Percentiles rank a stretch among this genome's conserved stretches.
These are phyloP conservation scores for Biston betularia DNA, from an alignment of 2,888 invertebrate genomes.

Conservation along the genomic window DNA sequence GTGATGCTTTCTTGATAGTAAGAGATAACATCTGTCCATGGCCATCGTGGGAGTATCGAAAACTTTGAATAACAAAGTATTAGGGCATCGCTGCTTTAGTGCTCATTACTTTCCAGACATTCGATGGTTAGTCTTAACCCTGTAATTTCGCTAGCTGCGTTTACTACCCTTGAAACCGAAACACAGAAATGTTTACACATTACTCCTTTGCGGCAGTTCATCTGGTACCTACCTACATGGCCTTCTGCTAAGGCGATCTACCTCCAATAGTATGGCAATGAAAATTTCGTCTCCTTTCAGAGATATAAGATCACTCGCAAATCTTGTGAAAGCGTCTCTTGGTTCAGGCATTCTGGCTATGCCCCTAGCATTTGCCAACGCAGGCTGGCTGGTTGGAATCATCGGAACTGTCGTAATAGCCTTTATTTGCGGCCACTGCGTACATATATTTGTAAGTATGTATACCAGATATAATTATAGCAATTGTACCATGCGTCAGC, in stretches of 20 bases:
- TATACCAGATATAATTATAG: background rate
- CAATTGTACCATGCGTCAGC: background rate
- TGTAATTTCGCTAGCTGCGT: too few species aligned
- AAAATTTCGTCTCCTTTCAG: slow-evolving; percentile 57
- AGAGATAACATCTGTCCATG: too few species aligned
- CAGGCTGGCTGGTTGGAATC: slow-evolving; percentile 88
- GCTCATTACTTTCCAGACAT: too few species aligned
- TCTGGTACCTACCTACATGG: too few species aligned
- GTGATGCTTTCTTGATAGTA: too few species aligned
- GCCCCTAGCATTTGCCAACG: slow-evolving; percentile 89
- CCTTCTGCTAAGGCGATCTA: too few species aligned
- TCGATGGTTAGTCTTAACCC: too few species aligned
- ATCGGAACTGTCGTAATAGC: slow-evolving; percentile 81
- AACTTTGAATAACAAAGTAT: too few species aligned
- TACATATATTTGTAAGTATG: slow-evolving; percentile 79
- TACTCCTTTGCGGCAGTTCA: too few species aligned
- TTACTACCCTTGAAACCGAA: too few species aligned
- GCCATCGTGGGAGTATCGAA: background rate
- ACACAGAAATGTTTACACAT: too few species aligned
- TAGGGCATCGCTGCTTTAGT: too few species aligned
- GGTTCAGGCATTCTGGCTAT: slow-evolving; percentile 92
- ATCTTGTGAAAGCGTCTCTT: slow-evolving; percentile 81
- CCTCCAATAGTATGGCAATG: background rate
- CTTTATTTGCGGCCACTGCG: slow-evolving; percentile 77
- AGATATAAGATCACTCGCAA: slow-evolving; percentile 75